Base-by-base conservation (phyloP, 2,797 vertebrate genomes). In the Poecilia wingei region DNA sequence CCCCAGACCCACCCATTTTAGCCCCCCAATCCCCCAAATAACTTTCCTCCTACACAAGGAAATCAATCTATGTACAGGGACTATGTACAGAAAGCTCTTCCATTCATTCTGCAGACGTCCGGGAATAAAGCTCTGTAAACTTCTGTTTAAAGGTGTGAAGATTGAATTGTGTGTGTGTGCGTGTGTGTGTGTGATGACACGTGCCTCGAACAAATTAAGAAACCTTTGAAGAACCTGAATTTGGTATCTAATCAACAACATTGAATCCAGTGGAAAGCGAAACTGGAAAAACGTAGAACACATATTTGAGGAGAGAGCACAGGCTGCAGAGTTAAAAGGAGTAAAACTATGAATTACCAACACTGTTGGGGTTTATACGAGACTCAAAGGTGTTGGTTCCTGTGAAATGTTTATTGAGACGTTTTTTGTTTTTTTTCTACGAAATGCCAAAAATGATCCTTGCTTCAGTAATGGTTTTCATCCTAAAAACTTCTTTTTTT, bases 31-130 rank as follows among this genome's bases (percentile, higher is more conserved):
- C 41, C 36, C 55, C 57, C 82, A 81, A 66, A 53, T 53, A 28
- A 81, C 80, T 73, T 75, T 75, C 77, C 84, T 81, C 86, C 86
- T 78, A 82, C 51, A 9, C 0, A 49, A 85, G 84, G 88, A 85
- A 83, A 95, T 79, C 75, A 76, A 93, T 97, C 96, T 98, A 98
- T 99, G 96, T 98, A 99, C 97, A 99, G 73, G 77, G 95, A 96
- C 86, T 98, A 98, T 98, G 96, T 99, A 99, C 98, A 99, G 77
- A 88, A 92, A 88, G 84, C 85, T 93, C 87, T 89, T 94, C 91
- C 79, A 87, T 93, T 92, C 84, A 86, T 91, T 90, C 84, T 89
- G 86, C 92, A 92, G 89, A 92, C 80, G n/a, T 96, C 94, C 96
- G 96, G 93, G 95, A 95, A 95, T 97, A 96, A 96, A 96, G 96